A percentile compares a stretch with the other conserved stretches of the same genome.
These are phyloP conservation scores for Mormyrops attenuatus DNA, from an alignment of 2,797 vertebrate genomes.

Conservation along the genomic window DNA sequence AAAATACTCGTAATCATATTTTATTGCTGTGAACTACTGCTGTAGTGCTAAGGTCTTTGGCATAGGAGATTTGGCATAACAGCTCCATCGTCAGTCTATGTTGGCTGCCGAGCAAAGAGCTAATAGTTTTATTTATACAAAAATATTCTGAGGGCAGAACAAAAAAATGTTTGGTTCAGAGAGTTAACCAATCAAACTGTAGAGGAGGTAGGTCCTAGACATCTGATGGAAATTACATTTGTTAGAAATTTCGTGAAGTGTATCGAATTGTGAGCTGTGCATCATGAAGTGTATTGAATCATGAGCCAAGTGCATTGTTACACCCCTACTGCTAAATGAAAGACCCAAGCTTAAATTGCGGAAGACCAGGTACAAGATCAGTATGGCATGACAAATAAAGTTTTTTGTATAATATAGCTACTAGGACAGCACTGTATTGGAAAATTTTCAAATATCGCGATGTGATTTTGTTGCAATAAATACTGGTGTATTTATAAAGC, in stretches of 20 bases:
- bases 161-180: no score
- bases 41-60: no score
- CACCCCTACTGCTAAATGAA: not conserved
- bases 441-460: not conserved
- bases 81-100: no score
- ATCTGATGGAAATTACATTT: no score
- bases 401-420: not conserved
- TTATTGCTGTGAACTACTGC: no score
- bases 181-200: no score
- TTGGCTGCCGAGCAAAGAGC: no score
- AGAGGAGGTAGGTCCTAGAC: no score
- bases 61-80: no score
- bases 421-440: not conserved
- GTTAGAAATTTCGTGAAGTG: not conserved
- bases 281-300: not conserved
- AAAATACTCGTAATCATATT: no score
- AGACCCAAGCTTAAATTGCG: not conserved
- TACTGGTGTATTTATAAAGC: not conserved
- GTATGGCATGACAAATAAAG: not conserved
- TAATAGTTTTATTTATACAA: no score
- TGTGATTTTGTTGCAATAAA: not conserved
- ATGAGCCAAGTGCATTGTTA: not conserved
- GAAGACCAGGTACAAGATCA: not conserved
- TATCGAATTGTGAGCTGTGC: not conserved
- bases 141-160: no score